Conservation (phyloP, 2,113 vertebrate species). For the Xenopus laevis region DNA sequence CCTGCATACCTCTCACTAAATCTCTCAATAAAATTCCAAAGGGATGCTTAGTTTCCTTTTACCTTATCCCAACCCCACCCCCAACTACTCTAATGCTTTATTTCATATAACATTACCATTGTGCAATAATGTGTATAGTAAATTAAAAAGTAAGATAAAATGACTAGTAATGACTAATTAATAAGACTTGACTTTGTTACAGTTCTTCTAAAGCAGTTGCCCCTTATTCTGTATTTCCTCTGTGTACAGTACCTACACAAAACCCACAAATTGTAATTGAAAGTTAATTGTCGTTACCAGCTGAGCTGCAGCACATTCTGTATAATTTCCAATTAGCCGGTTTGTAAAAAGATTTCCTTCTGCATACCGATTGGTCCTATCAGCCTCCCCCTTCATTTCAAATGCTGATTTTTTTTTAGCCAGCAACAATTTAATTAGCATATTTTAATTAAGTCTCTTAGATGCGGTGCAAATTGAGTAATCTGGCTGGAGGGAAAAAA, state of each 20-base stretch:
- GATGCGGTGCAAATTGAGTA: constrained; percentile 43
- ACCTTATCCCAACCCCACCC: too few relatives aligned
- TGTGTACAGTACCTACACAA: constrained; percentile 39
- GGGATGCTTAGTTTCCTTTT: too few relatives aligned
- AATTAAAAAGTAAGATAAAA: too few relatives aligned
- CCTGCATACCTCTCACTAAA: too few relatives aligned
- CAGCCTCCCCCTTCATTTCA: constrained; percentile 13
- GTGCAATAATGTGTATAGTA: too few relatives aligned
- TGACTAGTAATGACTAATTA: too few relatives aligned
- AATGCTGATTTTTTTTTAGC: constrained; percentile 40
- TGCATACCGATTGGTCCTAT: constrained; percentile 16
- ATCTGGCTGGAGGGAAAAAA: constrained; percentile 39
- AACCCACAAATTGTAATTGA: constrained; percentile 30
- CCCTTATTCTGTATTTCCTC: constrained; percentile 25
- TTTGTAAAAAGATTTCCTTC: constrained; percentile 34
- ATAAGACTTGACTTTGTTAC: too few relatives aligned
- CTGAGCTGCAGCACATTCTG: constrained; percentile 21
- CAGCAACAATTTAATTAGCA: constrained; percentile 43
- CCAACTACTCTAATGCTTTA: too few relatives aligned
- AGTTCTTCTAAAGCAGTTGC: constrained; percentile 6
- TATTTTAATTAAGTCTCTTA: constrained; percentile 52
- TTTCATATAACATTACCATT: too few relatives aligned
- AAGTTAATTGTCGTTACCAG: constrained; percentile 36
- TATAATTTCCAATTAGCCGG: constrained; percentile 19
- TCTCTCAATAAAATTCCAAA: too few relatives aligned